These are phyloP conservation scores for Micromussa lordhowensis DNA, from an alignment of 92 coral and sea anemone species.

Conservation along the genomic window DNA sequence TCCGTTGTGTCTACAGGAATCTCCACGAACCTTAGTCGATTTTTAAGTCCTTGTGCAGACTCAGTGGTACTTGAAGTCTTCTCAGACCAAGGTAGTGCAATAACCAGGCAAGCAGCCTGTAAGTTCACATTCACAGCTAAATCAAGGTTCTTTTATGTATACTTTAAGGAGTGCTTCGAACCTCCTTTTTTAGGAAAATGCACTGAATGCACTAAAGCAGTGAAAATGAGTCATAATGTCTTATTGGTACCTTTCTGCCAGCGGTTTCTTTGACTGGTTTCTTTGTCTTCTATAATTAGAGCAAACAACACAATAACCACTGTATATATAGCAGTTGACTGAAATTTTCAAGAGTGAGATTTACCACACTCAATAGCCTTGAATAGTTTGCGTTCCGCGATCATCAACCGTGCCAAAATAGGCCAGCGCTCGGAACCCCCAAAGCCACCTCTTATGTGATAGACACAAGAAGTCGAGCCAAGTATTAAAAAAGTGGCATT, in stretches of 20 bases:
- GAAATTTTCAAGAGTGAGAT: neutral
- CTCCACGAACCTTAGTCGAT: slow-evolving; percentile 50
- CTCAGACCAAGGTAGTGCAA: slow-evolving; percentile 26
- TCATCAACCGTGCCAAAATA: no score
- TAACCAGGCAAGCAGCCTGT: slow-evolving; percentile 16
- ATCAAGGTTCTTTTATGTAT: neutral
- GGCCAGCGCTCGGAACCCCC: no score
- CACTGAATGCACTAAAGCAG: no score
- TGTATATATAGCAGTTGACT: neutral
- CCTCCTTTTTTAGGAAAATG: neutral
- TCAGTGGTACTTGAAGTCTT: neutral
- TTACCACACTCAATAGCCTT: neutral
- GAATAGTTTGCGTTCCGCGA: neutral
- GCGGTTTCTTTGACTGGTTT: neutral
- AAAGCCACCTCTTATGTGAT: neutral
- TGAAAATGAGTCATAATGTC: neutral
- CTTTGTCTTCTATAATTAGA: slow-evolving; percentile 16
- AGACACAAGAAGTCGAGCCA: neutral
- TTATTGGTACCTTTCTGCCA: slow-evolving; percentile 7
- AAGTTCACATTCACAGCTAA: neutral
- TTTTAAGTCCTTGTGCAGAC: neutral
- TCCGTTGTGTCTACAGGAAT: slow-evolving; percentile 40
- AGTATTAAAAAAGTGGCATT: no score
- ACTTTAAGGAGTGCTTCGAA: neutral
- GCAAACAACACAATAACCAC: neutral